A percentile compares a stretch with the other conserved stretches of the same genome.
phyloP scores from a whole-genome alignment of 2,888 invertebrate genomes.

The Acleris literana region DNA sequence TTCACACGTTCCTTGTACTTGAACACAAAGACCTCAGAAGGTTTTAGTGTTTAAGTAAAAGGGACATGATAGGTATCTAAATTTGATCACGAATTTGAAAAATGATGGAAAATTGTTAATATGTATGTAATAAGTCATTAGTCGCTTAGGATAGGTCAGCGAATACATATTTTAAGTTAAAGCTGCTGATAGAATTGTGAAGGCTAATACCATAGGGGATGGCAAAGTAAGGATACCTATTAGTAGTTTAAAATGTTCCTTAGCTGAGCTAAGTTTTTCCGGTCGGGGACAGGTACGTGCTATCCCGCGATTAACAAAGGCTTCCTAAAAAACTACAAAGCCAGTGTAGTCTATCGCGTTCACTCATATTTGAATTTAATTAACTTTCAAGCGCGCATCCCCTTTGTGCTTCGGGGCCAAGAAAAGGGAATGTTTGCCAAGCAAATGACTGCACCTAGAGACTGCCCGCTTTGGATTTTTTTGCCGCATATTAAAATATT shows the following conservation, averaged over 20 bases:
- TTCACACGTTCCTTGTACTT: too few species aligned
- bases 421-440: constrained; percentile 58
- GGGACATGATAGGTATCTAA: too few species aligned
- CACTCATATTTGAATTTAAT: constrained; percentile 74
- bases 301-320: background rate
- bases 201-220: too few species aligned
- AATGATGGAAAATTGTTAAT: too few species aligned
- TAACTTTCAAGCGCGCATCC: constrained; percentile 71
- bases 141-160: too few species aligned
- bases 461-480: constrained; percentile 45
- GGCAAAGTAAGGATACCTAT: too few species aligned
- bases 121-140: too few species aligned
- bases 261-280: background rate
- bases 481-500: constrained; percentile 60
- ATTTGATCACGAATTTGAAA: too few species aligned
- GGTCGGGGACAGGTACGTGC: background rate
- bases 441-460: constrained; percentile 57
- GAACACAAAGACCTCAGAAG: too few species aligned
- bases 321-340: constrained; percentile 9
- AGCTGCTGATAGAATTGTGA: too few species aligned
- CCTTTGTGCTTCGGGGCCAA: constrained; percentile 58
- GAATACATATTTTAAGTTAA: too few species aligned
- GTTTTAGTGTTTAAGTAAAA: too few species aligned
- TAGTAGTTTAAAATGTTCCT: background rate
- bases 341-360: constrained; percentile 8